phyloP scores from a whole-genome alignment of 2,113 vertebrate genomes.

The Lepisosteus osseus region DNA sequence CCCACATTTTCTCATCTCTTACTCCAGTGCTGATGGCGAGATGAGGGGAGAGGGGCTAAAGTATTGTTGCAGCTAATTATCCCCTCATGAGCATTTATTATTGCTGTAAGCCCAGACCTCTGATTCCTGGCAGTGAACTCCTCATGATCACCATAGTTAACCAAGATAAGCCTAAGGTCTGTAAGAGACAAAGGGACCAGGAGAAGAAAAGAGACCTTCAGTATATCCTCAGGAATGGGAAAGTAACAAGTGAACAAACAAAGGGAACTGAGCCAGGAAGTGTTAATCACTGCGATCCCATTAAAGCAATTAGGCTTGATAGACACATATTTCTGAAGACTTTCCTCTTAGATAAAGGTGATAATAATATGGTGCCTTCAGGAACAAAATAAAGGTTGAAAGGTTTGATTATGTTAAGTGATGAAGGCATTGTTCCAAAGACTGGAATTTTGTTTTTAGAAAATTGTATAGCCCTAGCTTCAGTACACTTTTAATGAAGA shows the following conservation, averaged over 20 bases:
- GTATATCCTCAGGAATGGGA: constrained; percentile 43
- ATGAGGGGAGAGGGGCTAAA: constrained; percentile 22
- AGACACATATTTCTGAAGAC: constrained; percentile 47
- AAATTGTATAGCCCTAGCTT: constrained; percentile 21
- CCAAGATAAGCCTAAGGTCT: constrained; percentile 53
- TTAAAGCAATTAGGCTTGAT: constrained; percentile 73
- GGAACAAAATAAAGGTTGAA: constrained; percentile 30
- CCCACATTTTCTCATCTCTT: constrained; percentile 49
- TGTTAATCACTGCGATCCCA: constrained; percentile 69
- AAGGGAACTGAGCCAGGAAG: constrained; percentile 65
- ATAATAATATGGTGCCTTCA: constrained; percentile 40
- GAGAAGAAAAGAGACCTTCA: not conserved
- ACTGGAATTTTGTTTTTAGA: constrained; percentile 46
- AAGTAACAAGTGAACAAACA: constrained; percentile 58
- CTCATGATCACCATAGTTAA: constrained; percentile 45
- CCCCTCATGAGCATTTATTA: constrained; percentile 41
- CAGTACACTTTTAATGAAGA: constrained; percentile 20
- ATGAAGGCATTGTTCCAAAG: constrained; percentile 37
- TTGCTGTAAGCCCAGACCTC: constrained; percentile 54
- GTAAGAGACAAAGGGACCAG: constrained; percentile 36
- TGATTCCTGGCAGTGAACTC: constrained; percentile 47
- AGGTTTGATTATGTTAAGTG: constrained; percentile 29
- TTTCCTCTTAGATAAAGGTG: constrained; percentile 45
- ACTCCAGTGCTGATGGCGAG: constrained; percentile 59
- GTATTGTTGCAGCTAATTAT: constrained; percentile 53